Base-by-base conservation (phyloP, 1,140 invertebrate species). In the Neodiprion virginianus region DNA sequence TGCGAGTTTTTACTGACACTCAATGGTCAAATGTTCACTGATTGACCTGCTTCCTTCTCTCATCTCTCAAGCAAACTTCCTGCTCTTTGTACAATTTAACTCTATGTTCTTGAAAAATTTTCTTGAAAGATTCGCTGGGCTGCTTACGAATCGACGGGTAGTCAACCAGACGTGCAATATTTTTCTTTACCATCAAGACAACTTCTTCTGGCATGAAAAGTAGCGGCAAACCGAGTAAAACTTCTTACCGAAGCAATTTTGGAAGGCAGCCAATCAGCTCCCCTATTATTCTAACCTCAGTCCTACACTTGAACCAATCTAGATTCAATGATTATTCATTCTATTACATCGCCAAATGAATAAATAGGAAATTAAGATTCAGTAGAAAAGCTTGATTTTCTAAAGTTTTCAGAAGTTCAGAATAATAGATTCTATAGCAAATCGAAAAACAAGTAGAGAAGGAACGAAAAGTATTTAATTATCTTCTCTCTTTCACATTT, bases 141-240 rank as follows among this genome's bases (percentile, higher is more conserved):
- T 84, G 82, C 73, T 87, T 76, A 67, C 80, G 82, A 50, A 92
- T 76, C 72, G 83, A 79, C 65, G 87, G 80, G 79, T 89, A 83
- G 5, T 77, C 69, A 47, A 89, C 71, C 1, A 90, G 71, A 47
- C 82, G 76, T 61, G 89, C 91, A 72, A 91, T 79, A 69, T 87
- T 87, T 84, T 92, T 92, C 76, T 94, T 91, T 14, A 93, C 76
- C 53, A 95, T 86, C 23, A 95, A 79, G 74, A 89, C 90, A 21
- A 90, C 90, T 89, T 95, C 94, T 86, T 94, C 93, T 11, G 90
- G 87, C 80, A 92, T 86, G 21, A 95, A 85, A 66, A 90, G 85
- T 78, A 94, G 84, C n/a, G 94, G 94, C 72, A 95, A 83, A 82
- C 93, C 93, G 77, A 90, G 86, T 73, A 92, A 89, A 78, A 87